A percentile compares a stretch with the other conserved stretches of the same genome.
Evolutionary conservation across 2,797 vertebrate genomes (phyloP).

Genomic region (Todus mexicanus): DNA sequence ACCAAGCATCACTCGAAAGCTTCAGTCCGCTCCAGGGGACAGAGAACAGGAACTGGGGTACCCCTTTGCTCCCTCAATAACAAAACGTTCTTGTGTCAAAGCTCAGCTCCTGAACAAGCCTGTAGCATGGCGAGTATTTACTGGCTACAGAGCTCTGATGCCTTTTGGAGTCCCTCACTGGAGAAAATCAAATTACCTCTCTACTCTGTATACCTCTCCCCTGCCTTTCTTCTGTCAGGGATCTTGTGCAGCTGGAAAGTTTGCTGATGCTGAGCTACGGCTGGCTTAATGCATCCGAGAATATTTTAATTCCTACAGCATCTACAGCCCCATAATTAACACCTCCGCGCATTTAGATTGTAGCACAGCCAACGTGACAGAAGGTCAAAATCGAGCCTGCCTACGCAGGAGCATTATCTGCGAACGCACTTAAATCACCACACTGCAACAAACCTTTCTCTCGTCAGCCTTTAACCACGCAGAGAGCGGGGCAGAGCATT

Average conservation of each 20-base stretch:
- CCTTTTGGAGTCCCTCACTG: not conserved
- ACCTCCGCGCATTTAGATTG: not conserved
- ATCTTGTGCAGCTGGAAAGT: not conserved
- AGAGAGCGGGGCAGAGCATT: not conserved
- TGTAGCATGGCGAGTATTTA: not conserved
- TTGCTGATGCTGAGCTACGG: not conserved
- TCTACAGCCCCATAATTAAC: constrained; percentile 22
- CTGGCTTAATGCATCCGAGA: not conserved
- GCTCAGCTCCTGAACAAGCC: not conserved
- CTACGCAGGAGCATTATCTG: not conserved
- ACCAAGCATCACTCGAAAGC: not conserved
- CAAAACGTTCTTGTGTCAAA: not conserved
- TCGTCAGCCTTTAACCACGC: not conserved
- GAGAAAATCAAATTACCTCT: not conserved
- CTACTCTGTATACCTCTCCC: not conserved
- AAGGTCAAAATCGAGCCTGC: constrained; percentile 19
- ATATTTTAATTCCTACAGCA: not conserved
- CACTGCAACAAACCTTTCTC: not conserved
- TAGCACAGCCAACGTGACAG: not conserved
- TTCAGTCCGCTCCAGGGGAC: not conserved
- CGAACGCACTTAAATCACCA: not conserved
- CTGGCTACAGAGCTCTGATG: not conserved
- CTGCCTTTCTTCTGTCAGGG: not conserved
- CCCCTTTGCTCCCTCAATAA: not conserved
- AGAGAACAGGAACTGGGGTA: not conserved